Evolutionary conservation across 2,888 invertebrate species (phyloP).

Genomic region (Alcis repandata): DNA sequence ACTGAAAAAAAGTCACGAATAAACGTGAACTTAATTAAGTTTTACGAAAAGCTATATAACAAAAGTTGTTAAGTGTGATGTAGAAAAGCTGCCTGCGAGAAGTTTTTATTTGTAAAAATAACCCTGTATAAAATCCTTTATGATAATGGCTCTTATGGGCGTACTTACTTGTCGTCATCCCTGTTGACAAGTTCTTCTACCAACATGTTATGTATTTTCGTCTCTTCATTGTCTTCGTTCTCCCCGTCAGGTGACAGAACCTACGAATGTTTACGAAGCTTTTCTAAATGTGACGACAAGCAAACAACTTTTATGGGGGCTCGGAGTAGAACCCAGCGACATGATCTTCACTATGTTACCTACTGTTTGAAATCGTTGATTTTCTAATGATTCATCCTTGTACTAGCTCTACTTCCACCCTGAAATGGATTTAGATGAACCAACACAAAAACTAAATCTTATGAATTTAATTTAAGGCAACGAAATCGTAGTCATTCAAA

Average conservation of each 20-base stretch:
- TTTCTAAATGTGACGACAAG: slow-evolving; percentile 73
- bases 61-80: too few species aligned
- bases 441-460: slow-evolving; percentile 32
- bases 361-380: slow-evolving; percentile 2
- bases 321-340: slow-evolving; percentile 26
- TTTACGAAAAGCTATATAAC: too few species aligned
- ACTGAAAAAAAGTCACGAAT: too few species aligned
- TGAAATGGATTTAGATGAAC: slow-evolving; percentile 35
- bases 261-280: slow-evolving; percentile 80
- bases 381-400: slow-evolving; percentile 5
- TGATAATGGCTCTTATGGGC: slow-evolving; percentile 3
- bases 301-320: slow-evolving; percentile 64
- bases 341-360: slow-evolving; percentile 8
- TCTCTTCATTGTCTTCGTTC: slow-evolving; percentile 88
- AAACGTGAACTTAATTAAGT: too few species aligned
- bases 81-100: too few species aligned
- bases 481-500: slow-evolving; percentile 39
- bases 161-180: slow-evolving; percentile 92
- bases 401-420: slow-evolving; percentile 11
- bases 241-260: slow-evolving; percentile 82
- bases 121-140: neutral
- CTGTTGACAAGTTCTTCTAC: slow-evolving; percentile 94
- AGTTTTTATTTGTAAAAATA: neutral
- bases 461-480: slow-evolving; percentile 39
- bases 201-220: slow-evolving; percentile 91